phyloP scores from a whole-genome alignment of 2,113 vertebrate species.

The Empidonax traillii region DNA sequence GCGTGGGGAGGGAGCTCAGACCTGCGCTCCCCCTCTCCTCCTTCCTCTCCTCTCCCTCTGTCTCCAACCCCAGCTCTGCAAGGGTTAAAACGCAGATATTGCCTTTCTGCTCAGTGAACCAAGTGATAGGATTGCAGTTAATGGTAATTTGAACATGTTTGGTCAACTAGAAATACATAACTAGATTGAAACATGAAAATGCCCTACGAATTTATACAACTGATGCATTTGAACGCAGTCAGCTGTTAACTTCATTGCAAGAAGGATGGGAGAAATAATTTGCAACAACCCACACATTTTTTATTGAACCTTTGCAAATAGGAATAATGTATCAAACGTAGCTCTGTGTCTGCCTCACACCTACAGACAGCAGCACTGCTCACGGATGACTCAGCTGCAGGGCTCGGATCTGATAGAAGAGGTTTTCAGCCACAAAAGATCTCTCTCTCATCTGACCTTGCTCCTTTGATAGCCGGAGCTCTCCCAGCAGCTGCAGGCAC shows the following conservation, averaged over 20 bases:
- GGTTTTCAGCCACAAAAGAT: not conserved
- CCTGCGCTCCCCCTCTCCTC: not conserved
- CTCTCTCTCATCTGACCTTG: conserved; percentile 35
- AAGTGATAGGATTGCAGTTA: conserved; percentile 78
- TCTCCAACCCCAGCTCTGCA: not conserved
- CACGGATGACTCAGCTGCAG: not conserved
- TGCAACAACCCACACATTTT: conserved; percentile 57
- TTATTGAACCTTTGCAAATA: conserved; percentile 70
- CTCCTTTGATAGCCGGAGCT: not conserved
- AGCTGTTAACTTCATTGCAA: conserved; percentile 74
- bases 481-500: not conserved
- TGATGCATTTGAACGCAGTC: conserved; percentile 75
- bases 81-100: conserved; percentile 67
- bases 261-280: conserved; percentile 74
- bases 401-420: not conserved
- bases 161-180: conserved; percentile 80
- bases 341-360: conserved; percentile 43
- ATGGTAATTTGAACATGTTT: conserved; percentile 79
- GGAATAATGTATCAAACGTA: conserved; percentile 26
- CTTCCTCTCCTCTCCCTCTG: not conserved
- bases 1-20: not conserved
- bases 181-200: conserved; percentile 81
- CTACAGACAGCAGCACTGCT: not conserved
- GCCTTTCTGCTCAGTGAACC: conserved; percentile 76
- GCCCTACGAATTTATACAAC: conserved; percentile 75